Evolutionary conservation across 2,888 invertebrate species (phyloP).

Genomic region (Sphecodes monilicornis): DNA sequence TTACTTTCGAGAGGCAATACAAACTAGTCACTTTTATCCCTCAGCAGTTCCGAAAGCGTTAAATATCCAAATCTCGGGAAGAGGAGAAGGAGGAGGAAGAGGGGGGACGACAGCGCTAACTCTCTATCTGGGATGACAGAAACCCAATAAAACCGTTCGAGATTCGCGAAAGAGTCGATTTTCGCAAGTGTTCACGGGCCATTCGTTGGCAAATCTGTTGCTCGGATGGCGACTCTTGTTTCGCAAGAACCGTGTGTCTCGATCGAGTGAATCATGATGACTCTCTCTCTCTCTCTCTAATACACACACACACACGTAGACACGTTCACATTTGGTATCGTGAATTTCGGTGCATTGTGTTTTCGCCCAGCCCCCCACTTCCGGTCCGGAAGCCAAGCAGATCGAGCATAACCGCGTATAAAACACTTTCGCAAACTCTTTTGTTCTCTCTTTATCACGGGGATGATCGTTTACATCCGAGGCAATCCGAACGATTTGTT

Average conservation of each 20-base stretch:
- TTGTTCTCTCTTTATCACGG: not conserved
- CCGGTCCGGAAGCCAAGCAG: too few relatives aligned
- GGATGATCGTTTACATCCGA: not conserved
- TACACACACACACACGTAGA: not conserved
- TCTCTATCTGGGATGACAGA: not conserved
- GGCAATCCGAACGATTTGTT: not conserved
- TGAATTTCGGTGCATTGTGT: not conserved
- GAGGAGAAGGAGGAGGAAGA: not conserved
- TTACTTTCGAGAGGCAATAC: not conserved
- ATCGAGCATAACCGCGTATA: not conserved
- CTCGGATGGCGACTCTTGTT: not conserved
- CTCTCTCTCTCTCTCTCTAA: too few relatives aligned
- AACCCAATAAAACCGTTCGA: not conserved
- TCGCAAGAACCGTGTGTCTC: not conserved
- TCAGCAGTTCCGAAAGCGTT: conserved; percentile 1
- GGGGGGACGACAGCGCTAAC: not conserved
- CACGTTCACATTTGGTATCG: not conserved
- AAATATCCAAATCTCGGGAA: not conserved
- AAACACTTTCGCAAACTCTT: not conserved
- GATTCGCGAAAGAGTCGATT: not conserved
- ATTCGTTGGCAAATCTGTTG: not conserved
- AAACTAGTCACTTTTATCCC: not conserved
- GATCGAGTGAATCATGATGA: not conserved
- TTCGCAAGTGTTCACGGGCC: not conserved
- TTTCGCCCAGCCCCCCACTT: not conserved